A percentile compares a stretch with the other conserved stretches of the same genome.
phyloP scores from a whole-genome alignment of 2,888 invertebrate species.

The Coremacera marginata region DNA sequence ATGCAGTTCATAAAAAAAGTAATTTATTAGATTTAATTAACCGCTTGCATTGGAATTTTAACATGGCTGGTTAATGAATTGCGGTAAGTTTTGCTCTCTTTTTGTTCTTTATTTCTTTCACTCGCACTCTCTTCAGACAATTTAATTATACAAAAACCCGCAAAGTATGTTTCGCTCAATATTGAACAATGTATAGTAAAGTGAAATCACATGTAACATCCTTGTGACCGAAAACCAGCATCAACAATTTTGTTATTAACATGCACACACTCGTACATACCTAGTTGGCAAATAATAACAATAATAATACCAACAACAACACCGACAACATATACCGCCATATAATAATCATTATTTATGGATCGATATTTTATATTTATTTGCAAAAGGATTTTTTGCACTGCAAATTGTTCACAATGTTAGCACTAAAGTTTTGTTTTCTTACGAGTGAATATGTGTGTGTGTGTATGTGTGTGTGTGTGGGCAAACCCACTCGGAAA shows the following conservation, averaged over 20 bases:
- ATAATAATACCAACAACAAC: conserved; percentile 22
- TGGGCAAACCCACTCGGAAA: background rate
- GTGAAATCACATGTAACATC: background rate
- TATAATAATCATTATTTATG: conserved; percentile 46
- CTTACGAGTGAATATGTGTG: conserved; percentile 7
- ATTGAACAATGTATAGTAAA: background rate
- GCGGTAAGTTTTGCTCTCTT: background rate
- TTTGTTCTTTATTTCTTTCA: no score
- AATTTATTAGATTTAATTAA: background rate
- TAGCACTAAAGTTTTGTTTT: background rate
- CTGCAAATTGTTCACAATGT: background rate
- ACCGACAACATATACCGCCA: conserved; percentile 20
- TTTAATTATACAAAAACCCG: background rate
- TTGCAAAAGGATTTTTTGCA: conserved; percentile 42
- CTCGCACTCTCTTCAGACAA: background rate
- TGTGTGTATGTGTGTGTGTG: background rate
- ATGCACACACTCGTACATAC: background rate
- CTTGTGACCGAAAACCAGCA: conserved; percentile 17
- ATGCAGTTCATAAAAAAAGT: no score
- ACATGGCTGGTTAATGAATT: background rate
- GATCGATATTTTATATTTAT: conserved; percentile 53
- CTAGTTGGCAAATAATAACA: conserved; percentile 7
- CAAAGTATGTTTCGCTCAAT: background rate
- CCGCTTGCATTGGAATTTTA: background rate
- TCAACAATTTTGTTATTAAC: background rate